Evolutionary conservation across 2,113 vertebrate genomes (phyloP), one percentile per base, ranked within the genome.

Genomic region (Perca fluviatilis): DNA sequence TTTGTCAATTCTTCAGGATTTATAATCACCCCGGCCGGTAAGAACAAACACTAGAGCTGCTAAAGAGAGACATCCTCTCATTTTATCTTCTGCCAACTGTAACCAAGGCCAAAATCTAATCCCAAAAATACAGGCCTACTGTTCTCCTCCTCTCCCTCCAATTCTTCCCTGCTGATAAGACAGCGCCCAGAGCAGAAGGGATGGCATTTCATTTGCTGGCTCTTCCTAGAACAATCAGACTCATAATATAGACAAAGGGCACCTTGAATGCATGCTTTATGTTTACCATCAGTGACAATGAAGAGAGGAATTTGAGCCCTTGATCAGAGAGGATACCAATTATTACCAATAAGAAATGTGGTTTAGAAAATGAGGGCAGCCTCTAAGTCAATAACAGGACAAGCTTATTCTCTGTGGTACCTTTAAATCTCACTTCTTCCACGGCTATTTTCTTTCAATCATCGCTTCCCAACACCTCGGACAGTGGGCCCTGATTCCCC

Each of bases 371-470:
- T 82, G 56, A 85, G 64, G 69, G 64, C 61, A 64, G 66, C 54
- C 53, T 49, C 73, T 47, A 57, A 79, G 69, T 76, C 21, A 5
- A 84, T 74, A 65, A 53, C 16, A 50, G 72, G 56, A 50, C 65
- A 23, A n/a, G 19, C 47, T 46, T 66, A 80, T 82, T 89, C 46
- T 84, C 36, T 69, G 70, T 58, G 27, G 60, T 46, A 47, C 65
- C 74, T 62, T 84, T 85, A 84, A 87, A 84, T 86, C 80, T 84
- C 40, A 74, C 49, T 56, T 74, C 60, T 30, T 65, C 57, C 71
- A 66, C 46, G 11, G 65, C 76, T 49, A 66, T 64, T 77, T 78
- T 73, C 58, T 63, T 82, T 88, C 76, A 88, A 88, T 89, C 88
- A 84, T 88, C 36, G 21, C 66, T 36, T 77, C 70, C 62, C 54